Evolutionary conservation across 92 coral and sea anemone genomes (phyloP), one percentile per base, ranked within the genome.

Genomic region (Porites lobata): DNA sequence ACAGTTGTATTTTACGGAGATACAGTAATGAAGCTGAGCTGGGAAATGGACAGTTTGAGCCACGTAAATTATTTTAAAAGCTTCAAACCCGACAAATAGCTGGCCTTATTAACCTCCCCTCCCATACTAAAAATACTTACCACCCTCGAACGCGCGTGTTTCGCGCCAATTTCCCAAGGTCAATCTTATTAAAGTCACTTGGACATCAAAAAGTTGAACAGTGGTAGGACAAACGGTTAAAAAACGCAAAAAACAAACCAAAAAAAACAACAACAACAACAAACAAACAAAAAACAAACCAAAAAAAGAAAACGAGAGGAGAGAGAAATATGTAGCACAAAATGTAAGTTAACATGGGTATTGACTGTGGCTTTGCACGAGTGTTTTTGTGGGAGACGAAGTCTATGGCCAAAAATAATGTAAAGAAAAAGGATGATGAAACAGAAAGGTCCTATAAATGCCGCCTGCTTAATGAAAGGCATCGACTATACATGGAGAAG

Each of bases 311-410:
- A 43, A 20, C 8, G n/a, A n/a, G n/a, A n/a, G n/a, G n/a, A n/a
- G n/a, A n/a, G n/a, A n/a, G n/a, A n/a, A n/a, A n/a, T n/a, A n/a
- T n/a, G n/a, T n/a, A n/a, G n/a, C n/a, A n/a, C n/a, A n/a, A n/a
- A n/a, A n/a, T 50, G 62, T 74, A 21, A 56, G 29, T 72, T 12
- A 72, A 21, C 43, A 72, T 8, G 57, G 56, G 56, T 9, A 47
- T 72, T 18, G 57, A 72, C 77, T 84, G 81, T 43, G 88, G 88
- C 61, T 84, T 84, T 62, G 54, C 80, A 72, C 17, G 80, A 59
- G 80, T 72, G 24, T 50, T 18, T 58, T 65, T 82, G 32, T 82
- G 78, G 78, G 63, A 53, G 8, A 82, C 78, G n/a, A 82, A 70
- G 22, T 65, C 47, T 14, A 15, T 84, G 56, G 88, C 80, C 67